Evolutionary conservation across 1,140 invertebrate genomes (phyloP).

Genomic region (Maniola jurtina): DNA sequence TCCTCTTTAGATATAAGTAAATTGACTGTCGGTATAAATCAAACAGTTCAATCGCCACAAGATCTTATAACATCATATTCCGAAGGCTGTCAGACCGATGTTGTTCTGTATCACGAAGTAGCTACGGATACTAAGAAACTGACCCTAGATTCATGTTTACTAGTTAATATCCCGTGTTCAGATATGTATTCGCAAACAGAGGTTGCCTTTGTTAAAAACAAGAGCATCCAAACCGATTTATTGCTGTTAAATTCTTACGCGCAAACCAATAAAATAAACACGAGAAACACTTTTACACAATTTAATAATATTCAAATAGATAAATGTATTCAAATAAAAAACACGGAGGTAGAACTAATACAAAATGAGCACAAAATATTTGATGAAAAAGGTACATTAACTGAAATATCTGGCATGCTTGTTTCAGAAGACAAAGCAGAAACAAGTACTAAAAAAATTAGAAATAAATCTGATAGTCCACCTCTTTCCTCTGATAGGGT

Average conservation of each 20-base stretch:
- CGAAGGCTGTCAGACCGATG: constrained; percentile 68
- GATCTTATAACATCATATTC: constrained; percentile 55
- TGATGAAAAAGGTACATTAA: constrained; percentile 29
- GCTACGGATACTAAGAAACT: constrained; percentile 66
- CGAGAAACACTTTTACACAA: constrained; percentile 46
- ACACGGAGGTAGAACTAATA: constrained; percentile 3
- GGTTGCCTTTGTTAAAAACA: constrained; percentile 55
- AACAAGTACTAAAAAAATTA: constrained; percentile 26
- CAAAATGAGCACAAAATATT: constrained; percentile 27
- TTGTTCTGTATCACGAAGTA: constrained; percentile 62
- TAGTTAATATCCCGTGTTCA: constrained; percentile 46
- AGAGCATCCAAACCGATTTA: constrained; percentile 57
- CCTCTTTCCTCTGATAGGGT: constrained; percentile 65
- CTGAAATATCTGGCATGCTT: constrained; percentile 13
- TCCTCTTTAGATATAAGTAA: constrained; percentile 60
- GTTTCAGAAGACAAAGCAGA: constrained; percentile 28
- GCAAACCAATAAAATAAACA: constrained; percentile 61
- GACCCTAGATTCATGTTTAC: constrained; percentile 58
- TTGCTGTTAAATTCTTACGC: constrained; percentile 40
- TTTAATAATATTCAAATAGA: constrained; percentile 40
- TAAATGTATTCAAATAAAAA: constrained; percentile 42
- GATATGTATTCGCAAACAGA: constrained; percentile 70
- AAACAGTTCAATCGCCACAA: constrained; percentile 59
- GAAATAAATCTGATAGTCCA: constrained; percentile 68
- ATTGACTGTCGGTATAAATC: constrained; percentile 62